These are phyloP conservation scores for Xestia ashworthii DNA, from an alignment of 2,888 invertebrate genomes.

Conservation along the genomic window DNA sequence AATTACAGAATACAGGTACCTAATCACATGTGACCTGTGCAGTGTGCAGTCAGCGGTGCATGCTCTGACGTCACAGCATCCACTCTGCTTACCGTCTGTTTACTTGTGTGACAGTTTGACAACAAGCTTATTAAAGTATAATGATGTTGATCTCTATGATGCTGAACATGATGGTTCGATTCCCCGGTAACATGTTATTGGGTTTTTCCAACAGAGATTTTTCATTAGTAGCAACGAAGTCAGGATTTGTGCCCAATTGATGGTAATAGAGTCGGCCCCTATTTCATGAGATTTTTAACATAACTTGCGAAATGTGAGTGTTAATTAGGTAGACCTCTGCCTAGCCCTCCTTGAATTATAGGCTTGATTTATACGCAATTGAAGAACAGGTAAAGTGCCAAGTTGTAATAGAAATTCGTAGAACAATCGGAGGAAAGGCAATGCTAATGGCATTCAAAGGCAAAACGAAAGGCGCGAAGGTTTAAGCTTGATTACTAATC, in stretches of 20 bases:
- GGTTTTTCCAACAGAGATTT: not conserved
- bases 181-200: not conserved
- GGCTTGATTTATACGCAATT: not conserved
- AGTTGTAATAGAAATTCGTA: not conserved
- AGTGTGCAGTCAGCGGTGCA: slow-evolving; percentile 37
- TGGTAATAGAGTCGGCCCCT: not conserved
- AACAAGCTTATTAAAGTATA: not conserved
- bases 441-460: not conserved
- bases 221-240: not conserved
- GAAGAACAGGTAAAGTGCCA: not conserved
- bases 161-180: not conserved
- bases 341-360: not conserved
- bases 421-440: not conserved
- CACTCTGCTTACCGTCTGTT: slow-evolving; percentile 10
- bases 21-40: slow-evolving; percentile 46
- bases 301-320: not conserved
- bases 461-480: slow-evolving; percentile 19
- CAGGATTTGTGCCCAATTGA: not conserved
- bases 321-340: not conserved
- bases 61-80: slow-evolving; percentile 31
- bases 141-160: not conserved
- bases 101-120: slow-evolving; percentile 9
- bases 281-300: not conserved
- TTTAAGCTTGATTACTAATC: slow-evolving; percentile 11
- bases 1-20: slow-evolving; percentile 10